phyloP scores from a whole-genome alignment of 2,888 invertebrate species.

The Carterocephalus palaemon region DNA sequence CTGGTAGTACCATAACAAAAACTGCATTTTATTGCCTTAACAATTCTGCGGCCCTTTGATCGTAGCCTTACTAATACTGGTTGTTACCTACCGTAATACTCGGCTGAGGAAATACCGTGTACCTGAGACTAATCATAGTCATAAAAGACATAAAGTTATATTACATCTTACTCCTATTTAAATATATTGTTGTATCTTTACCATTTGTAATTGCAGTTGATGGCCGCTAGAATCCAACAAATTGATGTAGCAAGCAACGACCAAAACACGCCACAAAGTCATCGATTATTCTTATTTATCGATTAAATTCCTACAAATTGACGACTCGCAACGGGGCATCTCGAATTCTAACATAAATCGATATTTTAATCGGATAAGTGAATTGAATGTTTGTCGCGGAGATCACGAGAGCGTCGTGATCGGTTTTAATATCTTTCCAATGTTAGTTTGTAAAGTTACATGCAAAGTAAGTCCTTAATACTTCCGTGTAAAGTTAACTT shows the following conservation, averaged over 20 bases:
- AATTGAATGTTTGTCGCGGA: conserved; percentile 54
- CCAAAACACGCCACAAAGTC: conserved; percentile 1
- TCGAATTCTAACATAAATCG: conserved; percentile 34
- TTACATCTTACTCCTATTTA: background rate
- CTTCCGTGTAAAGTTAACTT: background rate
- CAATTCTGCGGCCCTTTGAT: too few relatives aligned
- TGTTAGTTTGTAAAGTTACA: background rate
- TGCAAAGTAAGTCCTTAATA: background rate
- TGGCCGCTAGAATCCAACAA: background rate
- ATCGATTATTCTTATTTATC: conserved; percentile 20
- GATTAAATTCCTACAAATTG: conserved; percentile 27
- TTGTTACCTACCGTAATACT: too few relatives aligned
- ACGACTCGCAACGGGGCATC: conserved; percentile 30
- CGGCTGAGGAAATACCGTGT: too few relatives aligned
- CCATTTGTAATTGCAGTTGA: background rate
- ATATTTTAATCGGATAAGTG: conserved; percentile 41
- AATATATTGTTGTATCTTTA: background rate
- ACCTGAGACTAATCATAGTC: too few relatives aligned
- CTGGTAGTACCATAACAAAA: too few relatives aligned
- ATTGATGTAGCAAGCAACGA: conserved; percentile 4
- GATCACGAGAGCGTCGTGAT: conserved; percentile 51
- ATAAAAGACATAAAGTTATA: background rate
- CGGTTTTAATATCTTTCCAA: conserved; percentile 26
- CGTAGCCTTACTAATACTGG: too few relatives aligned
- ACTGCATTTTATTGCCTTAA: too few relatives aligned